Conservation (phyloP, 2,888 invertebrate species). For the Graphium colonna region DNA sequence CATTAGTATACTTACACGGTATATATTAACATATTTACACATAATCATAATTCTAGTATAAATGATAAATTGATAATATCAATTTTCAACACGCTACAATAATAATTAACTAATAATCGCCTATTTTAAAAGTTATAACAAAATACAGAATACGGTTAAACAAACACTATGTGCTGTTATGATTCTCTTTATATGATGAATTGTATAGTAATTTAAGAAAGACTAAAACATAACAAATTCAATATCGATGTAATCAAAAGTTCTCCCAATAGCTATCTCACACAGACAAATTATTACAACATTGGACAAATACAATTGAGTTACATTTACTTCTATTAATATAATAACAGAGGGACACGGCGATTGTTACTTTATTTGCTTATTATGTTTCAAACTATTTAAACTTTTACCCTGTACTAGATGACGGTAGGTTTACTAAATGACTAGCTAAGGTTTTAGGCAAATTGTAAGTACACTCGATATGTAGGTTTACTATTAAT, state of each 20-base stretch:
- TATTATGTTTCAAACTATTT: not conserved
- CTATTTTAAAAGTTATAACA: not conserved
- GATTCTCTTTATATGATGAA: not conserved
- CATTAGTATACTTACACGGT: constrained; percentile 74
- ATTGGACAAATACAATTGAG: too few species aligned
- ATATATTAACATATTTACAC: constrained; percentile 70
- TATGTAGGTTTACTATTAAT: too few species aligned
- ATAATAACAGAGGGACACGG: too few species aligned
- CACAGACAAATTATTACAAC: too few species aligned
- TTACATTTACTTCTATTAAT: too few species aligned
- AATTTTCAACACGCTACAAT: constrained; percentile 48
- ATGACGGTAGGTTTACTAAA: not conserved
- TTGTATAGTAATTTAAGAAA: not conserved
- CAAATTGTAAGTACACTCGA: too few species aligned
- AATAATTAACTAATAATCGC: not conserved
- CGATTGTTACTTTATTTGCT: too few species aligned
- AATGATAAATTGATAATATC: constrained; percentile 39
- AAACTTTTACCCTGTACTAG: not conserved
- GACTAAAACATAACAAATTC: too few species aligned
- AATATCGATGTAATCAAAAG: too few species aligned
- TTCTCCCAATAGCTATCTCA: too few species aligned
- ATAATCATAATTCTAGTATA: constrained; percentile 35
- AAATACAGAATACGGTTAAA: not conserved
- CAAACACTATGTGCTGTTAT: not conserved
- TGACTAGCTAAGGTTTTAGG: constrained; percentile 2